These are phyloP conservation scores for Muricea muricata DNA, from an alignment of 92 coral and sea anemone species.

Conservation along the genomic window DNA sequence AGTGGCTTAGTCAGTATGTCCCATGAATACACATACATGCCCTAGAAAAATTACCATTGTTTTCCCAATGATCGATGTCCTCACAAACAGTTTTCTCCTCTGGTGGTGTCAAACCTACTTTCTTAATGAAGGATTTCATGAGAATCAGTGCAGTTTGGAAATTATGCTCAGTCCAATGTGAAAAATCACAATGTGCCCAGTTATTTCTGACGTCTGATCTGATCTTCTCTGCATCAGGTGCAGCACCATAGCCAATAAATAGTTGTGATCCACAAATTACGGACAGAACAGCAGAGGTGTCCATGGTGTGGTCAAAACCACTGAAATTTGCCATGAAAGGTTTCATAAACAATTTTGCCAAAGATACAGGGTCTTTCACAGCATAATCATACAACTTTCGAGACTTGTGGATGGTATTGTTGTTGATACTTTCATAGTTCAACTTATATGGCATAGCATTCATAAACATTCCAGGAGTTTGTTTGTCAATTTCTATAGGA, in stretches of 20 bases:
- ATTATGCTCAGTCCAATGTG: conserved; percentile 65
- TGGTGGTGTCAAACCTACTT: conserved; percentile 49
- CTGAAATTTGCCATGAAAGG: conserved; percentile 83
- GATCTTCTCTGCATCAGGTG: conserved; percentile 68
- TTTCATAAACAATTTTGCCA: conserved; percentile 76
- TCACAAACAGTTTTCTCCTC: conserved; percentile 57
- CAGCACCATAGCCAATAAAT: conserved; percentile 51
- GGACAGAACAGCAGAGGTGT: conserved; percentile 79
- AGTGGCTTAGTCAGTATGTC: too few relatives aligned
- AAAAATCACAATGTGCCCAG: conserved; percentile 90
- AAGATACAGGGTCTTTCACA: conserved; percentile 67
- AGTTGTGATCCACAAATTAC: conserved; percentile 65
- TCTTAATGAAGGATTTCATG: conserved; percentile 38
- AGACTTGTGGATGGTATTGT: conserved; percentile 48
- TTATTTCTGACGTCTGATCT: conserved; percentile 73
- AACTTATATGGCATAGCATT: conserved; percentile 32
- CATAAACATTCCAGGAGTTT: neutral
- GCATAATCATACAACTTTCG: conserved; percentile 63
- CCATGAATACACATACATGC: neutral
- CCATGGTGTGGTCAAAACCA: conserved; percentile 84
- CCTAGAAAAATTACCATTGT: conserved; percentile 60
- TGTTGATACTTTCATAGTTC: conserved; percentile 81
- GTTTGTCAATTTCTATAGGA: conserved; percentile 32
- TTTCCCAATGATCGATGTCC: conserved; percentile 73
- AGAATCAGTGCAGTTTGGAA: neutral